phyloP scores from a whole-genome alignment of 1,140 invertebrate genomes.

The Agrypnia vestita region DNA sequence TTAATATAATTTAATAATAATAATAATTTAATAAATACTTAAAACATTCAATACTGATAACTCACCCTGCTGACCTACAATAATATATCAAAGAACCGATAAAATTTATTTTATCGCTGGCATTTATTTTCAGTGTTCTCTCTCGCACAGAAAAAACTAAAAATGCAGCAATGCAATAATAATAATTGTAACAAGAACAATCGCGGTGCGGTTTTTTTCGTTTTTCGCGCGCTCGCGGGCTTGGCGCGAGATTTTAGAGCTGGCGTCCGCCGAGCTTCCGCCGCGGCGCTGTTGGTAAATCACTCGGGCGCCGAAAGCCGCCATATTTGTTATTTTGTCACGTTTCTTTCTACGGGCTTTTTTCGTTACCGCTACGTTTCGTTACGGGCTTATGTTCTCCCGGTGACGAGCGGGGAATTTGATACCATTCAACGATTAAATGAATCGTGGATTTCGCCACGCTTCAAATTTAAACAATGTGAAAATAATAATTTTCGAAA shows the following conservation, averaged over 20 bases:
- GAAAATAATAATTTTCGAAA: not conserved
- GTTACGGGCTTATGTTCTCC: conserved; percentile 12
- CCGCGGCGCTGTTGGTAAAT: conserved; percentile 31
- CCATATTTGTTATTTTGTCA: conserved; percentile 38
- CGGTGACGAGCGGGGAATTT: conserved; percentile 7
- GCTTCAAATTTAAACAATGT: not conserved
- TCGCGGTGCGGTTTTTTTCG: not conserved
- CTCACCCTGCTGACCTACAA: no score
- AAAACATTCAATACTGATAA: no score
- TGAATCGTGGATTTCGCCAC: not conserved
- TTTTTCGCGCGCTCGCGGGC: not conserved
- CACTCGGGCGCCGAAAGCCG: conserved; percentile 39
- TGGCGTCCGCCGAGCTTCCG: conserved; percentile 28
- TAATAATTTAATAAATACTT: no score
- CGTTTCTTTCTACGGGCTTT: conserved; percentile 24
- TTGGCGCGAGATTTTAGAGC: conserved; percentile 27
- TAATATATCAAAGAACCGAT: no score
- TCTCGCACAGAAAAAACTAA: no score
- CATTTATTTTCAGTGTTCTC: no score
- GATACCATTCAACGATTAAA: not conserved
- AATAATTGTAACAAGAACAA: not conserved
- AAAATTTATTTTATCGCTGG: no score
- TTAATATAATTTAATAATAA: no score
- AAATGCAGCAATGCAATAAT: not conserved
- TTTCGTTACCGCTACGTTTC: conserved; percentile 14